Evolutionary conservation across 2,113 vertebrate genomes (phyloP).

Genomic region (Nibea coibor): DNA sequence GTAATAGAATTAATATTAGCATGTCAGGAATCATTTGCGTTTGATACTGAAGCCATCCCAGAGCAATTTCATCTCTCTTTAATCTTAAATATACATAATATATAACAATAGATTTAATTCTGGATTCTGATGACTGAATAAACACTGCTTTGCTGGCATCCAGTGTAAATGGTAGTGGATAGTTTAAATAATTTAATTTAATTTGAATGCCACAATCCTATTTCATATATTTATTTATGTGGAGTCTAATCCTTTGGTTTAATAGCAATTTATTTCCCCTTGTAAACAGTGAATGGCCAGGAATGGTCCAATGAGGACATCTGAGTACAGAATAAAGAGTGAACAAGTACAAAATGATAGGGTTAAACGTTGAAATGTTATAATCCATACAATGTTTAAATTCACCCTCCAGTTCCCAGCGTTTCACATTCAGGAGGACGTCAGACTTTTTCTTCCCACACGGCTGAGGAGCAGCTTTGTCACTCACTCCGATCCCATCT

Average conservation of each 20-base stretch:
- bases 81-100: background rate
- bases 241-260: background rate
- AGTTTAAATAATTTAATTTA: conserved; percentile 7
- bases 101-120: too few species aligned
- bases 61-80: background rate
- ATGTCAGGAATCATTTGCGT: too few species aligned
- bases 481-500: conserved; percentile 8
- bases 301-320: background rate
- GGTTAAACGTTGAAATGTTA: background rate
- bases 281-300: background rate
- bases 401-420: background rate
- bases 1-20: background rate
- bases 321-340: background rate
- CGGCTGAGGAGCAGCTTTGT: conserved; percentile 17
- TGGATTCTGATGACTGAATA: background rate
- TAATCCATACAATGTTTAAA: background rate
- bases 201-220: background rate
- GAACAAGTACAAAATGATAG: background rate
- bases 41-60: background rate
- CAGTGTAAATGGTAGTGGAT: background rate
- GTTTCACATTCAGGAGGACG: conserved; percentile 1
- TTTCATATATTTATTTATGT: background rate
- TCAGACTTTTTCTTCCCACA: background rate
- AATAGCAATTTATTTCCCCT: background rate
- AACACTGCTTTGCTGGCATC: background rate